phyloP scores from a whole-genome alignment of 1,140 invertebrate genomes.

The Drosophila pseudoobscura region DNA sequence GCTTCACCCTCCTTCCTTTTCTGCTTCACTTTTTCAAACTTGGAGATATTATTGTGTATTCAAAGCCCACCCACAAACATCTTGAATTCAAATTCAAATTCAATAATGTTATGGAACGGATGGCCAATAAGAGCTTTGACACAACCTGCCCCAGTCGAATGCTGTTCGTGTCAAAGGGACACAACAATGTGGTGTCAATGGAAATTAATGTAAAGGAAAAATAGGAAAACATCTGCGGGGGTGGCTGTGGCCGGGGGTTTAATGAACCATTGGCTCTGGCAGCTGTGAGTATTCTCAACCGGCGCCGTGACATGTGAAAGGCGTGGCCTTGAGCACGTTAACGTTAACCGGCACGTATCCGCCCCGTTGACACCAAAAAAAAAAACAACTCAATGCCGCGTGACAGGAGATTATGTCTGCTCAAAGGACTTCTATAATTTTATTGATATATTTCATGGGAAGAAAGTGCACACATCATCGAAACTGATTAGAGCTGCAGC shows the following conservation, averaged over 20 bases:
- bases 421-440: constrained; percentile 24
- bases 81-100: no score
- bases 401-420: background rate
- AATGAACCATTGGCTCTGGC: constrained; percentile 23
- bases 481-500: constrained; percentile 25
- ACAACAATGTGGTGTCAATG: constrained; percentile 37
- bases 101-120: no score
- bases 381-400: constrained; percentile 25
- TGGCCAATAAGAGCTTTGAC: background rate
- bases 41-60: no score
- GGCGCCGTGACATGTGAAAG: constrained; percentile 54
- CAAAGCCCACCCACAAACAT: no score
- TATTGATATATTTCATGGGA: background rate
- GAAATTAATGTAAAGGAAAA: constrained; percentile 19
- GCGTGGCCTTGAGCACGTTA: constrained; percentile 52
- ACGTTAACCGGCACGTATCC: constrained; percentile 3
- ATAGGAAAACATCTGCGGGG: constrained; percentile 9
- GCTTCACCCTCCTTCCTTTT: no score
- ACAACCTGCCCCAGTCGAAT: constrained; percentile 29
- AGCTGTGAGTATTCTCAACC: constrained; percentile 46
- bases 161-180: constrained; percentile 35
- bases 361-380: background rate
- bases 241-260: constrained; percentile 10
- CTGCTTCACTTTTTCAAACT: no score
- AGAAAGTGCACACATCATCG: constrained; percentile 34